Evolutionary conservation across 2,113 vertebrate genomes (phyloP), one percentile per base, ranked within the genome.

Genomic region (Machaerirhynchus nigripectus): DNA sequence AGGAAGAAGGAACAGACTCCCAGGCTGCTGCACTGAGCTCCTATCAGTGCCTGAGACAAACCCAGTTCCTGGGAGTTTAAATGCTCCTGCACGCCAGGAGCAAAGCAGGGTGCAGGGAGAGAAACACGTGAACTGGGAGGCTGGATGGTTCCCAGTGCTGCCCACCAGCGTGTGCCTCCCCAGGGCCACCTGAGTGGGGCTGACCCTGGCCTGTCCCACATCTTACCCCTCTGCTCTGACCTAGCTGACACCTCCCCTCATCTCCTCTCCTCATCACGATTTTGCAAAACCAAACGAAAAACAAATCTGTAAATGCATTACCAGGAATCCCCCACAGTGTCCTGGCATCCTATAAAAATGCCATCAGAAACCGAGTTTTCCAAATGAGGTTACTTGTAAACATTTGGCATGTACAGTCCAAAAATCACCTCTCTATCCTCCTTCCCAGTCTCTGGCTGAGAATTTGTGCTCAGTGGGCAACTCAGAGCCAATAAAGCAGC

Each of bases 91-190:
- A 10, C 4, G 55, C 27, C 76, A 59, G 47, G 15, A 77, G n/a
- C 11, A 21, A 56, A 77, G 69, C 35, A 59, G 55, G 44, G 31
- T 42, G 42, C 9, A 31, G 64, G 63, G 57, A 35, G 37, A 40
- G 59, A 46, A 79, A 49, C 3, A 16, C 6, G 7, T 13, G 10
- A 56, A 6, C 13, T 13, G 50, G 55, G n/a, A 77, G 68, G n/a
- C 9, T 24, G 73, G 49, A 31, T 24, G 40, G 47, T 13, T 39
- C 64, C 28, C 33, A 16, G 39, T 3, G 56, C 73, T 69, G 3
- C 33, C 59, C 27, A n/a, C 18, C 1, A 0, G 27, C 15, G 57
- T 0, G 22, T 67, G n/a, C 4, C n/a, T 40, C 15, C 53, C 27
- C 21, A 33, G 33, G 23, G 23, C 37, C 1, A 53, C 37, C 35